These are phyloP conservation scores for Albula glossodonta DNA, from an alignment of 2,113 vertebrate genomes.

Conservation along the genomic window DNA sequence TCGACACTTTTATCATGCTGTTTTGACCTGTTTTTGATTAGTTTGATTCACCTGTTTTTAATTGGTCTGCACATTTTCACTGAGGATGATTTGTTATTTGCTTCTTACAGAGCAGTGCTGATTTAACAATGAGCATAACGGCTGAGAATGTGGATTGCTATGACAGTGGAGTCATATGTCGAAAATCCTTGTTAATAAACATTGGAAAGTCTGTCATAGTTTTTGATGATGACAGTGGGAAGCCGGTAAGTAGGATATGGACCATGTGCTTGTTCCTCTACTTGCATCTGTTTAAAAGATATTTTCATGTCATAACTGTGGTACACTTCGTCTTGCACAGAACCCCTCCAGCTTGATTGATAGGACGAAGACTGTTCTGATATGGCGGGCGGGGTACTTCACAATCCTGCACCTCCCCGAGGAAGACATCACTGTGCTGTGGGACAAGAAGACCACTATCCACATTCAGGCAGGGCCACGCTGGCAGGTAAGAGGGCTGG, in stretches of 20 bases:
- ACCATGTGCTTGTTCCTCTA: background rate
- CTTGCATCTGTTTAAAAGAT: background rate
- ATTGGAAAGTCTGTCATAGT: conserved; percentile 78
- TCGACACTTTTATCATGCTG: too few species aligned
- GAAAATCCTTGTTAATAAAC: conserved; percentile 81
- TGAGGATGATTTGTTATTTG: conserved; percentile 7
- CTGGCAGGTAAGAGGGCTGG: conserved; percentile 81
- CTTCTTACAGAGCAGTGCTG: conserved; percentile 73
- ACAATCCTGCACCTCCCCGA: conserved; percentile 82
- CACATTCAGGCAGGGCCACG: conserved; percentile 88
- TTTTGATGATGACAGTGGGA: conserved; percentile 85
- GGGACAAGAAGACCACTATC: conserved; percentile 92
- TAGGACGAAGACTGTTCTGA: conserved; percentile 71
- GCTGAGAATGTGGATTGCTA: conserved; percentile 89
- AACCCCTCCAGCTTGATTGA: conserved; percentile 82
- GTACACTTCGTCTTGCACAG: conserved; percentile 55
- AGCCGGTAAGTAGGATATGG: conserved; percentile 75
- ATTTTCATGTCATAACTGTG: background rate
- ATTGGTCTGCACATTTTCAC: background rate
- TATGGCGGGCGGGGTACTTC: conserved; percentile 89
- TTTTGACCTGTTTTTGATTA: too few species aligned
- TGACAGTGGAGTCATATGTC: conserved; percentile 83
- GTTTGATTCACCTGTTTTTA: background rate
- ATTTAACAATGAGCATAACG: conserved; percentile 75
- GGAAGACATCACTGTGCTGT: conserved; percentile 85